phyloP scores from a whole-genome alignment of 2,113 vertebrate genomes.

The Picathartes gymnocephalus region DNA sequence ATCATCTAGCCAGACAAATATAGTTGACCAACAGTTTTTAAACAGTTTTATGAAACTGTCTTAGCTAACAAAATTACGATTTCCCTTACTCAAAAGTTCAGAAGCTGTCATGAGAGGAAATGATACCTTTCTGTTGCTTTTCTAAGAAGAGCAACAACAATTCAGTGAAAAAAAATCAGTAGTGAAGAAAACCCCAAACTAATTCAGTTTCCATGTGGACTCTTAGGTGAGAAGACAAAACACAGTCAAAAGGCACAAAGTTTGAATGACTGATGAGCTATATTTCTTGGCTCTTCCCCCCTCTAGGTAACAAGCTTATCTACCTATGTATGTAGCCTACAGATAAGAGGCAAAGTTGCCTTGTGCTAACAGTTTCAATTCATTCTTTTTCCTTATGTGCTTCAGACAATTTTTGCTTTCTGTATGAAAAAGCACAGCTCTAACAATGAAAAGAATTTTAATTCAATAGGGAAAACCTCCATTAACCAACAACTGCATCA shows the following conservation, averaged over 20 bases:
- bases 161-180: background rate
- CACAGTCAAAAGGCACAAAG: background rate
- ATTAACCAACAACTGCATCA: background rate
- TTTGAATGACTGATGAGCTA: background rate
- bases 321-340: background rate
- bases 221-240: background rate
- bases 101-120: background rate
- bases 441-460: background rate
- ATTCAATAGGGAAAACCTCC: background rate
- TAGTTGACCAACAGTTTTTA: background rate
- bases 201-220: background rate
- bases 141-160: background rate
- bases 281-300: fast-evolving
- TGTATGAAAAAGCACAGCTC: background rate
- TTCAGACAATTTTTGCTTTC: background rate
- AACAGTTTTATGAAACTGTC: background rate
- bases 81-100: background rate
- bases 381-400: background rate
- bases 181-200: background rate
- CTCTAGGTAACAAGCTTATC: background rate
- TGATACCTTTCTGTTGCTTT: background rate
- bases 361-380: background rate
- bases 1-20: background rate
- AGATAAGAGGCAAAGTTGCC: background rate
- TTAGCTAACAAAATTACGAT: background rate